phyloP scores from a whole-genome alignment of 2,888 invertebrate species.

The Apotomis capreana region DNA sequence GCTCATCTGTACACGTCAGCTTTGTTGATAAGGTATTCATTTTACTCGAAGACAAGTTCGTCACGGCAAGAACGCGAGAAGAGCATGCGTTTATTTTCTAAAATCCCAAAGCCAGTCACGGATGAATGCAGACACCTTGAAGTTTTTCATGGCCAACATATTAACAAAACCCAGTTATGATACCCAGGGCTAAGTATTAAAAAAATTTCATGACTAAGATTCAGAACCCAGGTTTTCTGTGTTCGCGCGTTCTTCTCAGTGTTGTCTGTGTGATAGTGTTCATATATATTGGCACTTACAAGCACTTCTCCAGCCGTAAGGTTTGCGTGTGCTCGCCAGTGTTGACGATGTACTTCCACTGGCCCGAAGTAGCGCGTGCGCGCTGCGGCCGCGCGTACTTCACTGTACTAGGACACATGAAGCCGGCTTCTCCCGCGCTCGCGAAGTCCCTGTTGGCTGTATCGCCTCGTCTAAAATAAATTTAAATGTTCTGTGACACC shows the following conservation, averaged over 20 bases:
- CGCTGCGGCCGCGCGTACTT: conserved; percentile 91
- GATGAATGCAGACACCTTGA: too few relatives aligned
- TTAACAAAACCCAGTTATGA: too few relatives aligned
- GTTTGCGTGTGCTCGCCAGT: conserved; percentile 94
- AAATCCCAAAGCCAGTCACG: too few relatives aligned
- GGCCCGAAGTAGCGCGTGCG: conserved; percentile 90
- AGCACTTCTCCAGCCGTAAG: conserved; percentile 90
- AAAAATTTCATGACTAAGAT: too few relatives aligned
- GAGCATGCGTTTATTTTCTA: too few relatives aligned
- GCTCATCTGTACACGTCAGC: too few relatives aligned
- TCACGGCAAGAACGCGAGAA: too few relatives aligned
- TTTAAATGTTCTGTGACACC: neutral
- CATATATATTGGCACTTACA: conserved; percentile 77
- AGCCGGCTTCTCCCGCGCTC: conserved; percentile 85
- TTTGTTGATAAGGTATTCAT: too few relatives aligned
- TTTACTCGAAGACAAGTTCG: too few relatives aligned
- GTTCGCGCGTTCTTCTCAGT: neutral
- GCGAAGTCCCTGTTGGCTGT: conserved; percentile 80
- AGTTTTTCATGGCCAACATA: too few relatives aligned
- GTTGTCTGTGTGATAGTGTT: neutral
- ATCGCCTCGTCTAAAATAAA: conserved; percentile 83
- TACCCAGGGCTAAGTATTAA: too few relatives aligned
- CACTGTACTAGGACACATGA: conserved; percentile 91
- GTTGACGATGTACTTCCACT: conserved; percentile 94
- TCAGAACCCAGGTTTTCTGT: too few relatives aligned